These are phyloP conservation scores for Crambe crambe DNA, from an alignment of 37 sponge, comb jelly and placozoan genomes.

Conservation along the genomic window DNA sequence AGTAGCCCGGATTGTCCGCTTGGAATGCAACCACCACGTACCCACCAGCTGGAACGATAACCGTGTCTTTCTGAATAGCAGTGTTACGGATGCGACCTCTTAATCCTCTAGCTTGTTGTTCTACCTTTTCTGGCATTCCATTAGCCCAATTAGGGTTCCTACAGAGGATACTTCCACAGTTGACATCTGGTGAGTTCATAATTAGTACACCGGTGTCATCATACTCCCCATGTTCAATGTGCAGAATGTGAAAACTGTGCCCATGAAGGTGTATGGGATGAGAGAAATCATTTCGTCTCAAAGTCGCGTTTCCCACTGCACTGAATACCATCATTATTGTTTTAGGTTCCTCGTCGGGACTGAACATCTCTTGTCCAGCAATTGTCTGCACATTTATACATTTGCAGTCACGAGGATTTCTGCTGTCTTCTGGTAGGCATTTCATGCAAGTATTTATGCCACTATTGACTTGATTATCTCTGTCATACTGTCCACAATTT, in stretches of 20 bases:
- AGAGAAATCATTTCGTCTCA: neutral
- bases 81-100: neutral
- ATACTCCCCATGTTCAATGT: conserved; percentile 66
- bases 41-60: conserved; percentile 84
- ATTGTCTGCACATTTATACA: conserved; percentile 6
- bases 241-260: conserved; percentile 63
- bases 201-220: conserved; percentile 5
- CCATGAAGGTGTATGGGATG: conserved; percentile 82
- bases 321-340: conserved; percentile 12
- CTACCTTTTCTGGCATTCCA: neutral
- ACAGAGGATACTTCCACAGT: neutral
- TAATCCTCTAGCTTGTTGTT: neutral
- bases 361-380: neutral
- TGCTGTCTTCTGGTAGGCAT: too few species aligned
- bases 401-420: neutral
- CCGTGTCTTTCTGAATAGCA: conserved; percentile 78
- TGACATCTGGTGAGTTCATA: neutral
- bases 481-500: neutral
- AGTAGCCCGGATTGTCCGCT: conserved; percentile 88
- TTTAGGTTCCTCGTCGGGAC: neutral
- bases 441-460: neutral
- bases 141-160: conserved; percentile 6
- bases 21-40: conserved; percentile 71
- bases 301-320: neutral
- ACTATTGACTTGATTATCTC: neutral